Base-by-base conservation (phyloP, 1,140 invertebrate genomes). In the Ostrea edulis region DNA sequence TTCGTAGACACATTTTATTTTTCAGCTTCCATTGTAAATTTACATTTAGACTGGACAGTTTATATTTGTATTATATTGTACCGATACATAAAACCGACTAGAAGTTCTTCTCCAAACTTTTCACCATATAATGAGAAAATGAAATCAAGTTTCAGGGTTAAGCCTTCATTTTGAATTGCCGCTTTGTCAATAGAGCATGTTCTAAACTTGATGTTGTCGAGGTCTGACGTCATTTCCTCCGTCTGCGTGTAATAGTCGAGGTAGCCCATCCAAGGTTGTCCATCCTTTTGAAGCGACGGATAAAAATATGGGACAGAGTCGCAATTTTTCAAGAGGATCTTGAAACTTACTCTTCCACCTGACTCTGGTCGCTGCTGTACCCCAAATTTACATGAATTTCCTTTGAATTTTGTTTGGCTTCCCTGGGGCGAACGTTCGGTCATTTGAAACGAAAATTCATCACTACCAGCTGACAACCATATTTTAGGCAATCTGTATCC, bases 371-470 rank as follows among this genome's bases (percentile, higher is more conserved):
- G 25, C 29, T 77, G 22, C 25, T 77, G 25, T 14, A 77, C 68
- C 12, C 68, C 68, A 14, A 77, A 77, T 25, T 77, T 22, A 35
- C 68, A 77, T 11, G 68, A 77, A 17, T 77, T 77, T 77, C 68
- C 68, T 29, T 77, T 77, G 25, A 77, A 77, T 35, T 35, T 25
- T 12, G 0, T 29, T 35, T 77, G 68, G 9, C 25, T 77, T 35
- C 29, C 25, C 25, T 77, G 68, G 22, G 68, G 14, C 11, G 68
- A 77, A 12, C 25, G 14, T 77, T 77, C 68, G 8, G 25, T 77
- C 68, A 77, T 77, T 77, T 77, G 68, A 25, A 77, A 77, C 8
- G 68, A 77, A 29, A 77, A 29, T 77, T 77, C 68, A 35, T 77
- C 68, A 25, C 11, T 77, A 8, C 68, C 68, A 77, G 68, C 22